Evolutionary conservation across 1,140 invertebrate species (phyloP).

Genomic region (Hycleus phaleratus): DNA sequence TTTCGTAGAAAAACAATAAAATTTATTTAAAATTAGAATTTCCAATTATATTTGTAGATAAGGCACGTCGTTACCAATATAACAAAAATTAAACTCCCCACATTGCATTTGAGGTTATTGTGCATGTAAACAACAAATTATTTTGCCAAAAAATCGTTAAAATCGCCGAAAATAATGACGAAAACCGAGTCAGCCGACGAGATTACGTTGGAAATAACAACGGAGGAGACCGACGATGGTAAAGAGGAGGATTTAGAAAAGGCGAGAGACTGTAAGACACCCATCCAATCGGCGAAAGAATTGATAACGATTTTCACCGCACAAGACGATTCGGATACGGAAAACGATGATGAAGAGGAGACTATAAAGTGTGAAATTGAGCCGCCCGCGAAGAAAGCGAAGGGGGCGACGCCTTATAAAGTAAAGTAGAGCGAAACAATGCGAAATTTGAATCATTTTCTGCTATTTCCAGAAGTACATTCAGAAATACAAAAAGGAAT

Average conservation of each 20-base stretch:
- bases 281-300: constrained; percentile 7
- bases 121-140: neutral
- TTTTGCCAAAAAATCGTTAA: too few species aligned
- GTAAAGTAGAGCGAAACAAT: constrained; percentile 1
- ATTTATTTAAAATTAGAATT: too few species aligned
- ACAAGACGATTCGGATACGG: constrained; percentile 8
- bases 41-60: neutral
- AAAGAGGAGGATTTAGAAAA: too few species aligned
- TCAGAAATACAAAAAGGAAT: constrained; percentile 36
- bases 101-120: constrained; percentile 2
- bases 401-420: neutral
- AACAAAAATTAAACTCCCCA: neutral
- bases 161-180: constrained; percentile 5
- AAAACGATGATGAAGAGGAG: constrained; percentile 3
- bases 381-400: constrained; percentile 7
- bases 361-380: constrained; percentile 1
- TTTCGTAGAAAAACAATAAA: too few species aligned
- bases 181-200: constrained; percentile 2
- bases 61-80: neutral
- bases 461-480: constrained; percentile 20
- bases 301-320: constrained; percentile 12
- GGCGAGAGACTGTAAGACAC: neutral
- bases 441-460: neutral
- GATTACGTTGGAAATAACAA: neutral
- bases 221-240: neutral